Conservation (phyloP, 2,797 vertebrate species). For the Pseudomugil tenellus region DNA sequence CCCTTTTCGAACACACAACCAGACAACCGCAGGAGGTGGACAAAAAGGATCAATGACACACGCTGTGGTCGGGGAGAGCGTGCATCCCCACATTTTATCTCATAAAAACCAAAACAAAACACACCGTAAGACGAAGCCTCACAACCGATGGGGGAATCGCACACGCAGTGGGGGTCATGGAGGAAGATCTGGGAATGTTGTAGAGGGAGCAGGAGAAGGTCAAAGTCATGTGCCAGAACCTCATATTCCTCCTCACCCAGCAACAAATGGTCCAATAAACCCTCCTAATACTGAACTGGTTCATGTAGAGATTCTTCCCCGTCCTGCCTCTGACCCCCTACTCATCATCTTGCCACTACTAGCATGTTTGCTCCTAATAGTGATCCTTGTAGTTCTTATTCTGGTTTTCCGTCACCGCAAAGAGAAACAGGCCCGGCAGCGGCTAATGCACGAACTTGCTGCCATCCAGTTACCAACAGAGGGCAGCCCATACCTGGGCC, state of each 20-base stretch:
- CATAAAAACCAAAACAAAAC: constrained; percentile 73
- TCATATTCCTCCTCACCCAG: constrained; percentile 40
- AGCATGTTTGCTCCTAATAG: constrained; percentile 83
- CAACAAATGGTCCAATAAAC: constrained; percentile 41
- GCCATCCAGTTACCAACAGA: constrained; percentile 39
- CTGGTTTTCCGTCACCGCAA: constrained; percentile 83
- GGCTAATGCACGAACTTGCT: constrained; percentile 74
- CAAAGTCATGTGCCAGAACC: constrained; percentile 27
- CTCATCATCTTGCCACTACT: constrained; percentile 84
- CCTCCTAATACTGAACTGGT: constrained; percentile 50
- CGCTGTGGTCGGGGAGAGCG: not conserved
- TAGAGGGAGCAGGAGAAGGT: constrained; percentile 32
- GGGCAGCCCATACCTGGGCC: constrained; percentile 62
- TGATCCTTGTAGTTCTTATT: constrained; percentile 78
- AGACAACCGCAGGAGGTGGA: constrained; percentile 44
- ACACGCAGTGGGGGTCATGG: constrained; percentile 57
- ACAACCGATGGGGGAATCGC: constrained; percentile 74
- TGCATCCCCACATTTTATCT: constrained; percentile 58
- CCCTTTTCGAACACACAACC: constrained; percentile 41
- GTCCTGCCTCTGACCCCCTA: constrained; percentile 79
- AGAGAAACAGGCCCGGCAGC: constrained; percentile 79
- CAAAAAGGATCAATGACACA: constrained; percentile 27
- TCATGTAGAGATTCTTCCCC: constrained; percentile 70
- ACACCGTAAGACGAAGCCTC: constrained; percentile 62
- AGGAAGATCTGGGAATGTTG: constrained; percentile 22